Percentiles rank a stretch among this genome's conserved stretches.
Conservation (phyloP, 2,113 vertebrate genomes). For the Xenopus borealis region DNA sequence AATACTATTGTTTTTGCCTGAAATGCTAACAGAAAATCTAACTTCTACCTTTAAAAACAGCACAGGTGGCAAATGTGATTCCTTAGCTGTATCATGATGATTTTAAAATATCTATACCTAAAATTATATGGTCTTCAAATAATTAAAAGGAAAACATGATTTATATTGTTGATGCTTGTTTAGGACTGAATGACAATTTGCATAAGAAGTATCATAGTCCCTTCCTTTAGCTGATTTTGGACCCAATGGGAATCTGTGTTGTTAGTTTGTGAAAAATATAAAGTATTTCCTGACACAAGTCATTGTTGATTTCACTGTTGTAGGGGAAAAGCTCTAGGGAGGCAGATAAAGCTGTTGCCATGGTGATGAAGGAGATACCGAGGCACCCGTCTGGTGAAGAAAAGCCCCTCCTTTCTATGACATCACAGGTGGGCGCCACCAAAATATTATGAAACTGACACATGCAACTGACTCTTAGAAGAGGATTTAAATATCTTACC, state of each 20-base stretch:
- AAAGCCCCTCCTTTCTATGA: conserved; percentile 98
- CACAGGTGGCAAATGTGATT: no score
- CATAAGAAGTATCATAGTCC: neutral
- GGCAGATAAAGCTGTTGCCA: conserved; percentile 99
- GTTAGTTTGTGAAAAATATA: conserved; percentile 49
- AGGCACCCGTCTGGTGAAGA: conserved; percentile 98
- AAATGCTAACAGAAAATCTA: no score
- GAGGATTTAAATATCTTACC: neutral
- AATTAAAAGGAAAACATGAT: no score
- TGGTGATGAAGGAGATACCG: conserved; percentile 99
- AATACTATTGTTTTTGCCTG: no score
- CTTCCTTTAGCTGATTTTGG: conserved; percentile 16
- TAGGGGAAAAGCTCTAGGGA: conserved; percentile 99
- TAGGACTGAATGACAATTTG: no score
- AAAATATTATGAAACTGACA: conserved; percentile 61
- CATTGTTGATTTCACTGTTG: conserved; percentile 99
- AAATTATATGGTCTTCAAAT: no score
- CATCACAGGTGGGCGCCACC: conserved; percentile 96
- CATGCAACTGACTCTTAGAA: conserved; percentile 47
- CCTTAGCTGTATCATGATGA: no score
- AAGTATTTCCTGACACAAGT: conserved; percentile 85
- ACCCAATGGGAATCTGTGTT: conserved; percentile 7
- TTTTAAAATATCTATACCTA: no score
- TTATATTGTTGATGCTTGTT: no score
- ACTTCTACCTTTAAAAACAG: no score